A percentile compares a stretch with the other conserved stretches of the same genome.
Conservation (phyloP, 2,888 invertebrate species). For the Gerris lacustris region DNA sequence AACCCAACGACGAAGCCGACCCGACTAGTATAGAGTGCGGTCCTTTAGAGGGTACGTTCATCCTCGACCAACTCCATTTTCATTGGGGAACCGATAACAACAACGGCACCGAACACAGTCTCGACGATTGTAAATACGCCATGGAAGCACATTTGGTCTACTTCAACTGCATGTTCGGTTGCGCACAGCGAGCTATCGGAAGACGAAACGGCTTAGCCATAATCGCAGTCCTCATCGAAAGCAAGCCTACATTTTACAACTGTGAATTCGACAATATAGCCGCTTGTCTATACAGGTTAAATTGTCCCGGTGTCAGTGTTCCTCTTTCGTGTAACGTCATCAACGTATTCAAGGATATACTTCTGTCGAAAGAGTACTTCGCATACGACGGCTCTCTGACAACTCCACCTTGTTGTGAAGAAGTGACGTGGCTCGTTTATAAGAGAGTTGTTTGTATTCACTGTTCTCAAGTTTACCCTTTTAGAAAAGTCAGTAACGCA, state of each 20-base stretch:
- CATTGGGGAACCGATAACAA: slow-evolving; percentile 23
- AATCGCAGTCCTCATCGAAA: neutral
- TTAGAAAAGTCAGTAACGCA: neutral
- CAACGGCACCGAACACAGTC: slow-evolving; percentile 22
- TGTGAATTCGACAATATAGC: neutral
- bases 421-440: neutral
- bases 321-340: neutral
- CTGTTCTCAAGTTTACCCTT: neutral
- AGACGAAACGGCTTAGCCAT: neutral
- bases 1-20: neutral
- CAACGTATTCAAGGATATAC: neutral
- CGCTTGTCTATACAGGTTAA: neutral
- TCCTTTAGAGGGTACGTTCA: slow-evolving; percentile 14
- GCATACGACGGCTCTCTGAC: neutral
- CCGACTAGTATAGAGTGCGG: slow-evolving; percentile 15
- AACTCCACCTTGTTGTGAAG: neutral
- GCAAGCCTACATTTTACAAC: neutral
- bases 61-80: slow-evolving; percentile 24
- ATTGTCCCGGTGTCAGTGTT: neutral
- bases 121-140: slow-evolving; percentile 13
- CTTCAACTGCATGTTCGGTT: neutral
- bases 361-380: neutral
- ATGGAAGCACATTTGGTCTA: slow-evolving; percentile 3
- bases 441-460: neutral
- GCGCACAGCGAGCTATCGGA: neutral